Evolutionary conservation across 2,797 vertebrate genomes (phyloP).

Genomic region (Distichodus sexfasciatus): DNA sequence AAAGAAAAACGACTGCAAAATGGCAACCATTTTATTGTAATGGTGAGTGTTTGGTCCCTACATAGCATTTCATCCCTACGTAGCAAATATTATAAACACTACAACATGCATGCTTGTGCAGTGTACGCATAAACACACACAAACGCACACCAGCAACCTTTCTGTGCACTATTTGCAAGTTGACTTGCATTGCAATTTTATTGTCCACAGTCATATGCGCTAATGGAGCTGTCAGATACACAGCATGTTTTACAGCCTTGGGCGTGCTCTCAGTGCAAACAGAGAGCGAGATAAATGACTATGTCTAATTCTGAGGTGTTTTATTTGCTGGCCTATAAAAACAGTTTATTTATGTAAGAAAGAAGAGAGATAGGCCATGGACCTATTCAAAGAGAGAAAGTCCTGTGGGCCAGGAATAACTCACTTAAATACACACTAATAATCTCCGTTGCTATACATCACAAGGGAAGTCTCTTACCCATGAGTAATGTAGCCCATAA

Average conservation of each 20-base stretch:
- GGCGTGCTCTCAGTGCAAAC: constrained; percentile 57
- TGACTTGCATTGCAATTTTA: constrained; percentile 54
- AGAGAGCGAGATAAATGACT: constrained; percentile 28
- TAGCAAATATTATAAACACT: no score
- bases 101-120: no score
- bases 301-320: constrained; percentile 49
- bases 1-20: no score
- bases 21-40: no score
- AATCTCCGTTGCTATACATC: background rate
- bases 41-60: no score
- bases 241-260: constrained; percentile 54
- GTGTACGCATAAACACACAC: background rate
- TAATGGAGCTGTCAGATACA: constrained; percentile 59
- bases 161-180: background rate
- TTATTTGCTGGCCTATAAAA: constrained; percentile 44
- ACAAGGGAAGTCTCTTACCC: background rate
- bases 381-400: background rate
- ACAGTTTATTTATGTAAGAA: constrained; percentile 21
- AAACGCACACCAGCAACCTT: background rate
- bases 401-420: constrained; percentile 3
- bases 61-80: no score
- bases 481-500: background rate
- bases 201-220: constrained; percentile 61
- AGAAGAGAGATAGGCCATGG: background rate
- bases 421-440: background rate